Percentiles rank a stretch among this genome's conserved stretches.
Evolutionary conservation across 2,888 invertebrate species (phyloP).

Genomic region (Epistrophella euchroma): DNA sequence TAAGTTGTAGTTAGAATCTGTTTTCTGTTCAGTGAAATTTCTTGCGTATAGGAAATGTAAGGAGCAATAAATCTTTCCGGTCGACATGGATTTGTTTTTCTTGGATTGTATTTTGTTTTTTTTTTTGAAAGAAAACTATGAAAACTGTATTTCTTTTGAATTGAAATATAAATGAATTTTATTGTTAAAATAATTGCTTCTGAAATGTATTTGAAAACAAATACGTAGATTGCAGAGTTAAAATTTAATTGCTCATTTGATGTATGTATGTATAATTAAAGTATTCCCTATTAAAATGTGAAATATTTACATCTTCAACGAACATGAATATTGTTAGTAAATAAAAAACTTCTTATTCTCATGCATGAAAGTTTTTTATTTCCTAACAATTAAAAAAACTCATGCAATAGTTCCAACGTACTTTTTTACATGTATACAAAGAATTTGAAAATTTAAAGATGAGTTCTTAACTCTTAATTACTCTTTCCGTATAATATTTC

Average conservation of each 20-base stretch:
- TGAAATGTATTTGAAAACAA: not conserved
- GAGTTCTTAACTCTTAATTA: too few relatives aligned
- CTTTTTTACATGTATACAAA: too few relatives aligned
- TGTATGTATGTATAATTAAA: not conserved
- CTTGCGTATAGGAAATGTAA: slow-evolving; percentile 3
- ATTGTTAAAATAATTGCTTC: not conserved
- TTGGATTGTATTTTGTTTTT: not conserved
- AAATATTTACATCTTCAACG: too few relatives aligned
- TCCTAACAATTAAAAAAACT: too few relatives aligned
- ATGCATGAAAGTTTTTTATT: too few relatives aligned
- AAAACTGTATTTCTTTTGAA: slow-evolving; percentile 2
- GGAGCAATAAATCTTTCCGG: slow-evolving; percentile 1
- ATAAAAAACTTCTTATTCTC: too few relatives aligned
- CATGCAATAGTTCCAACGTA: too few relatives aligned
- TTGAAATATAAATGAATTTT: not conserved
- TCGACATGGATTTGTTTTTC: slow-evolving; percentile 4
- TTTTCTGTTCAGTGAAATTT: not conserved
- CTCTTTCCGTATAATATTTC: too few relatives aligned
- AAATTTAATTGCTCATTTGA: not conserved
- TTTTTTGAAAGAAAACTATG: not conserved
- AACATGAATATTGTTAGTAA: too few relatives aligned
- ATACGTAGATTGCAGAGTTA: not conserved
- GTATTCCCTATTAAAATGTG: not conserved
- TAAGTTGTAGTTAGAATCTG: not conserved
- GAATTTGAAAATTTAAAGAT: too few relatives aligned